Base-by-base conservation (phyloP, 2,888 invertebrate species). In the Pristionchus entomophagus region DNA sequence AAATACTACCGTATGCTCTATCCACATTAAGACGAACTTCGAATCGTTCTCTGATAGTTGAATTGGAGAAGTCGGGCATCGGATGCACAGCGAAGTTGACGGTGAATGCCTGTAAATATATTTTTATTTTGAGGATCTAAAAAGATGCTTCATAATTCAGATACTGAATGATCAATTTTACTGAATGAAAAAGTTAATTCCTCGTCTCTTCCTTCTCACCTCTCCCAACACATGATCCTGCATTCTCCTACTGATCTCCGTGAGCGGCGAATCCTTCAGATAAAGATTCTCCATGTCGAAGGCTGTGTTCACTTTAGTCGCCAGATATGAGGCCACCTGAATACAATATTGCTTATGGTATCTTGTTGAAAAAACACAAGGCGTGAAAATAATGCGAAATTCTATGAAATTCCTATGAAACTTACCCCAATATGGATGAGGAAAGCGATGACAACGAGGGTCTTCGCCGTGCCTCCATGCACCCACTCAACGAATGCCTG, bases 211-310 rank as follows among this genome's bases (percentile, higher is more conserved):
- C n/a, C n/a, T 26, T 1, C 41, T 22, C 17, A 78, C 85, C 85
- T 85, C 85, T 45, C 45, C 32, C 6, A 86, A n/a, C 17, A 85
- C 51, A 32, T 85, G 85, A 29, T 85, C 86, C 87, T 92, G 92
- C 92, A 93, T 93, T 82, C 89, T 89, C 32, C 90, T 53, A 0
- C 92, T 91, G 77, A 92, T 91, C 45, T 91, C 91, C 1, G 92
- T 92, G 19, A 92, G 88, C 1, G 92, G 92, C n/a, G 91, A 91
- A 35, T 91, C 89, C 56, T 88, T 89, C 65, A 92, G 86, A 86
- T 93, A 92, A 51, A 93, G 88, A 82, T 92, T 92, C 86, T 92
- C 92, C 92, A 92, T 92, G 88, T 92, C 91, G 86, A 92, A 92
- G 80, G 92, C 87, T 0, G 92, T 92, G 88, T 91, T 92, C 56